A percentile compares a stretch with the other conserved stretches of the same genome.
Evolutionary conservation across 2,888 invertebrate species (phyloP).

Genomic region (Drosophila anceps): DNA sequence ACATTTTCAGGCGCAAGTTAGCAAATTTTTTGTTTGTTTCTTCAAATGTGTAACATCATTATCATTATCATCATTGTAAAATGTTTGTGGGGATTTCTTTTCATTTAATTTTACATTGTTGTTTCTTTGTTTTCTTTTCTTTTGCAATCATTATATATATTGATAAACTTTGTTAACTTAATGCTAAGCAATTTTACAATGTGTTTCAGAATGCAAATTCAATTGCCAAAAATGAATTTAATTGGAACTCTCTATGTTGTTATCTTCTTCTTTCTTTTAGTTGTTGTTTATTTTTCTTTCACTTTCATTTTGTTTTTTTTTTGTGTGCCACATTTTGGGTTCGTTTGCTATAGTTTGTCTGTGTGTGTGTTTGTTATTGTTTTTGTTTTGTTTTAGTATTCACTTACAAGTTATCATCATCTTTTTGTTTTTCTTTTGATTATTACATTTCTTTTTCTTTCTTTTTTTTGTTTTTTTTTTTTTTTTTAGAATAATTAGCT

Average conservation of each 20-base stretch:
- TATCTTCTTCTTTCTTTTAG: background rate
- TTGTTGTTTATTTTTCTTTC: background rate
- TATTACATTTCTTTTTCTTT: slow-evolving; percentile 62
- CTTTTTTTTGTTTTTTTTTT: slow-evolving; percentile 41
- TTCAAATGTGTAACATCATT: slow-evolving; percentile 57
- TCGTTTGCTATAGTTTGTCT: slow-evolving; percentile 45
- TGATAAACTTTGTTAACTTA: slow-evolving; percentile 54
- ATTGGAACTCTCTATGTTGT: slow-evolving; percentile 38
- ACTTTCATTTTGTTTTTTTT: background rate
- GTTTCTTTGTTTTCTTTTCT: too few relatives aligned
- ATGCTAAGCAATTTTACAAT: slow-evolving; percentile 72
- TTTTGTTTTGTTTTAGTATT: slow-evolving; percentile 34
- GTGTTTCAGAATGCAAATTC: slow-evolving; percentile 39
- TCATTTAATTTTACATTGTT: slow-evolving; percentile 44
- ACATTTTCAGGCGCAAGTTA: slow-evolving; percentile 30
- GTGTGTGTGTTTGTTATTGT: slow-evolving; percentile 30
- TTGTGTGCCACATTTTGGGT: slow-evolving; percentile 28
- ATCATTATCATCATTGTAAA: slow-evolving; percentile 35
- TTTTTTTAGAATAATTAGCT: slow-evolving; percentile 56
- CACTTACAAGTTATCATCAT: slow-evolving; percentile 63
- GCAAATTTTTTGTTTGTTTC: slow-evolving; percentile 24
- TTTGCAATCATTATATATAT: slow-evolving; percentile 39
- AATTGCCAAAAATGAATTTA: slow-evolving; percentile 43
- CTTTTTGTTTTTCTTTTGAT: slow-evolving; percentile 69
- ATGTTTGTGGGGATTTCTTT: slow-evolving; percentile 8